Conservation (phyloP, 2,888 invertebrate genomes). For the Peribatodes rhomboidaria region DNA sequence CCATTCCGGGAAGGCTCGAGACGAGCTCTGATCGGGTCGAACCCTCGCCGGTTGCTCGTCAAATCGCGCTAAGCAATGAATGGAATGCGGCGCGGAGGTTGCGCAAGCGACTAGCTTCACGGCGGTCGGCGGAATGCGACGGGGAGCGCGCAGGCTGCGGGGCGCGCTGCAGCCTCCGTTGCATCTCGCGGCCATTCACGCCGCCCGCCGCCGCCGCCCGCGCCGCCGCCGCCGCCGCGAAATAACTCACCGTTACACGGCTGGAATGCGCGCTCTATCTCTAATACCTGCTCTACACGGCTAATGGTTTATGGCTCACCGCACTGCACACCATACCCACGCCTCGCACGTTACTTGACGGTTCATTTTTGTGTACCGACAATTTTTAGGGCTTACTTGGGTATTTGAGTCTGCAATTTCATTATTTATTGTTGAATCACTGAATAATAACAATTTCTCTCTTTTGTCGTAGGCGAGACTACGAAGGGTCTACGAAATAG, state of each 20-base stretch:
- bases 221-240: conserved; percentile 69
- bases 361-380: conserved; percentile 35
- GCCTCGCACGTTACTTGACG: conserved; percentile 47
- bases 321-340: conserved; percentile 50
- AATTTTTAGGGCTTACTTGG: conserved; percentile 23
- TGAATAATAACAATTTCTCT: too few species aligned
- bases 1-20: conserved; percentile 71
- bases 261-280: conserved; percentile 83
- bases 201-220: conserved; percentile 48
- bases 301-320: conserved; percentile 36
- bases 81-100: conserved; percentile 84
- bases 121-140: conserved; percentile 71
- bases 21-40: conserved; percentile 45
- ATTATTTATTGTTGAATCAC: not conserved
- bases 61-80: conserved; percentile 78
- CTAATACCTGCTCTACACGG: conserved; percentile 62
- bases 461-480: conserved; percentile 33
- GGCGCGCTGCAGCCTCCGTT: conserved; percentile 75
- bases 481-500: conserved; percentile 28
- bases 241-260: conserved; percentile 84
- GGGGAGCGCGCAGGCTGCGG: conserved; percentile 59
- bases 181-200: conserved; percentile 85
- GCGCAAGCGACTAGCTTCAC: conserved; percentile 79
- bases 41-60: conserved; percentile 54
- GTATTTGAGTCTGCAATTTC: not conserved